Base-by-base conservation (phyloP, 1,140 invertebrate species). In the Drosophila persimilis region DNA sequence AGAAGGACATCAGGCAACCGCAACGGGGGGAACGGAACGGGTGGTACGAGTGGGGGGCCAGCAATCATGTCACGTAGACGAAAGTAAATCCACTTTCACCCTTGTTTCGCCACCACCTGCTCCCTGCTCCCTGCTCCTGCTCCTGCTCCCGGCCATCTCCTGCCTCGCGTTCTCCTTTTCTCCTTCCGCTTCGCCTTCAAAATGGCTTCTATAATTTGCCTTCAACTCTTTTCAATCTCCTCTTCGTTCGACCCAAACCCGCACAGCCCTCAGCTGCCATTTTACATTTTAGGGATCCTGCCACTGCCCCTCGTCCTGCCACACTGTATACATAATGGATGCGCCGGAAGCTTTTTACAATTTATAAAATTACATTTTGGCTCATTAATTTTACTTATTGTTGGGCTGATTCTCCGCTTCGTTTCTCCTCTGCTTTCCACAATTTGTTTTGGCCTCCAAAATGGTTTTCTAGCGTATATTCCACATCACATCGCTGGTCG, bases 321-420 rank as follows among this genome's bases (percentile, higher is more conserved):
- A 3, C 47, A 55, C 43, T 62, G 75, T 72, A 44, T 46, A 52
- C 50, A 78, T 80, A 74, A 80, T 78, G 74, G 77, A 86, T 76
- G 65, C 67, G 63, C 83, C 78, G 84, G 83, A 83, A 86, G 83
- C 79, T 73, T 78, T 86, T 88, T 59, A 86, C 83, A 86, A 86
- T 86, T 78, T 88, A 86, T 86, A 88, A 88, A 86, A 86, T 86
- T 86, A 76, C 78, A 78, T 76, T 79, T 83, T 77, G 84, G 52
- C 84, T 88, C 83, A 88, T 88, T 88, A 88, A 88, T 88, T 88
- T 88, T 83, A 83, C 83, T 89, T 83, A 88, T 88, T 86, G 81
- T 48, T 75, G 47, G 20, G 20, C 20, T 59, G 65, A 63, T 8
- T 3, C 31, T 56, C 31, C 2, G 9, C 31, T 35, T 35, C 31